Base-by-base conservation (phyloP, 1,140 invertebrate species). In the Micrasema longulum region DNA sequence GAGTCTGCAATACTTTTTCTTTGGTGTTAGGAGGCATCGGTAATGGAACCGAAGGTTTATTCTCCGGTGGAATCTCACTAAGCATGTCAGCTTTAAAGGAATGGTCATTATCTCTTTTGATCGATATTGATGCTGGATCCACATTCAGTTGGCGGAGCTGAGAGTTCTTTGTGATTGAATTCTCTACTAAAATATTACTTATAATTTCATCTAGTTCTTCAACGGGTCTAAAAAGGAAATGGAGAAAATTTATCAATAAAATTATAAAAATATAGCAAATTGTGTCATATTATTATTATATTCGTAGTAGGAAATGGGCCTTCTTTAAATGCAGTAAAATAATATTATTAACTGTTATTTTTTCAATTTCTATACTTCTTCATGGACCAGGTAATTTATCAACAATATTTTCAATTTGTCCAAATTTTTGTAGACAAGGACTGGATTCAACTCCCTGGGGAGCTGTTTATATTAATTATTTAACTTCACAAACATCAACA, bases 81-180 rank as follows among this genome's bases (percentile, higher is more conserved):
- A 81, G 64, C 79, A 79, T 79, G 75, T 85, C 83, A 26, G 82
- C 82, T 77, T 83, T 80, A 77, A 84, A 82, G 69, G 82, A 83
- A 47, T 83, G 83, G 74, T 84, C 80, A 74, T 82, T 82, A 81
- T 88, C 83, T 87, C 89, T 85, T 85, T 88, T 90, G 52, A 91
- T 87, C 16, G 84, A 80, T 68, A 92, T 85, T 75, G 87, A 89
- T 55, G 87, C 87, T 12, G 88, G 81, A 74, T 91, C 90, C 72
- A 92, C 87, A 80, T 90, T 89, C 67, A 92, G 82, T 77, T 88
- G 88, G 75, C 89, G 88, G 79, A 92, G 90, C 16, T 89, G 81
- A 20, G 89, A 87, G 72, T 88, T 85, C 69, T 87, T 85, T 1
- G 89, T 90, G 62, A 88, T 85, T 14, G 89, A 86, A 83, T 92